A percentile compares a stretch with the other conserved stretches of the same genome.
Evolutionary conservation across 2,888 invertebrate species (phyloP).

Genomic region (Ctenicera cuprea): DNA sequence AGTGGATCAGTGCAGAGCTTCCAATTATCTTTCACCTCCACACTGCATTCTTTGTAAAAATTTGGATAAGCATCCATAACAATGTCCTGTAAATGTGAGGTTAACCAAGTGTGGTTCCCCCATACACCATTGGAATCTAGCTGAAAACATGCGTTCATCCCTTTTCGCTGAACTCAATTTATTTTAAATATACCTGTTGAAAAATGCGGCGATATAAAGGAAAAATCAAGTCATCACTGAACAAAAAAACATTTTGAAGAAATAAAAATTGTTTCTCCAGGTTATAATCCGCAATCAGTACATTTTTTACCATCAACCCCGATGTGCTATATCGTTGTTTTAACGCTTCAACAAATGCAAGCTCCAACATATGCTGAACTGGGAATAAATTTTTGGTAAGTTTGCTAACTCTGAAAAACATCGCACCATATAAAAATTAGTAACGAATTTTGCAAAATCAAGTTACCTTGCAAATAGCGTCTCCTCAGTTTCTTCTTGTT

Average conservation of each 20-base stretch:
- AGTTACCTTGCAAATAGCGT: conserved; percentile 39
- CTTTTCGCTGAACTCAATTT: too few relatives aligned
- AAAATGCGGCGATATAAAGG: conserved; percentile 68
- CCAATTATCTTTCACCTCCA: conserved; percentile 64
- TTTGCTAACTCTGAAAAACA: conserved; percentile 64
- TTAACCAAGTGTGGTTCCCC: conserved; percentile 68
- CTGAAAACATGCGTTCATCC: conserved; percentile 59
- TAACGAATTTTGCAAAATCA: background rate
- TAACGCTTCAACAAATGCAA: conserved; percentile 62
- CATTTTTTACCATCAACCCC: conserved; percentile 67
- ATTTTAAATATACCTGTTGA: background rate
- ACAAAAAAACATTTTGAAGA: conserved; percentile 67
- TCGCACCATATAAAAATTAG: conserved; percentile 13
- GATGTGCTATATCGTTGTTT: conserved; percentile 66
- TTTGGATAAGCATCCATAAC: conserved; percentile 68
- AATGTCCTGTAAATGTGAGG: conserved; percentile 68
- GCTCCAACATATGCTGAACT: conserved; percentile 64
- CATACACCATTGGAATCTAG: conserved; percentile 60
- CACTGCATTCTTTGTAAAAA: conserved; percentile 65
- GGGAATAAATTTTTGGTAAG: conserved; percentile 66
- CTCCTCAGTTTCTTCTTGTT: conserved; percentile 33
- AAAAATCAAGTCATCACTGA: conserved; percentile 68
- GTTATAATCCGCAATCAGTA: conserved; percentile 65
- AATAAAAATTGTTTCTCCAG: conserved; percentile 67
- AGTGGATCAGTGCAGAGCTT: conserved; percentile 61